Percentiles rank a stretch among this genome's conserved stretches.
Evolutionary conservation across 2,888 invertebrate genomes (phyloP).

Genomic region (Stegophylla sp.): DNA sequence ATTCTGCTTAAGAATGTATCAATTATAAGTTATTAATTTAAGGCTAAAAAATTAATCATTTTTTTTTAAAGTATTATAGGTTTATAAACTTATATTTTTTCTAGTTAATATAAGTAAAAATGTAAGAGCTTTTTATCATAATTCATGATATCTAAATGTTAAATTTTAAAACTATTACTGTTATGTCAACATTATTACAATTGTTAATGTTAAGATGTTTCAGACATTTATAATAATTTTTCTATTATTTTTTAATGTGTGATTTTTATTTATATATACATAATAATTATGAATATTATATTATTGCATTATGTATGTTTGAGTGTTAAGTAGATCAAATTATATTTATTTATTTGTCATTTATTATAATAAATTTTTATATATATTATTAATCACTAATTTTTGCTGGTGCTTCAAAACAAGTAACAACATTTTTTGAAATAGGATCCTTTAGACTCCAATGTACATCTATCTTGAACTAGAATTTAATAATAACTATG

Average conservation of each 20-base stretch:
- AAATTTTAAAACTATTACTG: background rate
- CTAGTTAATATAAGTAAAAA: background rate
- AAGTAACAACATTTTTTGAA: constrained; percentile 37
- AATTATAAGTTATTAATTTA: no score
- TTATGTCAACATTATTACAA: constrained; percentile 34
- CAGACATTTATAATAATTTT: constrained; percentile 20
- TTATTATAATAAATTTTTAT: constrained; percentile 17
- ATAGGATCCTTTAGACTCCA: constrained; percentile 48
- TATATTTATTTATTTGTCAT: constrained; percentile 46
- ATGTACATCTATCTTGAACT: constrained; percentile 49
- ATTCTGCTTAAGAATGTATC: no score
- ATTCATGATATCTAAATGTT: background rate
- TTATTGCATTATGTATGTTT: constrained; percentile 6
- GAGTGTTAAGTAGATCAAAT: constrained; percentile 50
- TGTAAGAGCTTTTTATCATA: constrained; percentile 12
- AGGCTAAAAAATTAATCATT: no score
- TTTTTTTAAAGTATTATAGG: no score
- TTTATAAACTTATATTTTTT: no score
- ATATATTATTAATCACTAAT: constrained; percentile 34
- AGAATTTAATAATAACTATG: background rate
- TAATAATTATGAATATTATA: constrained; percentile 37
- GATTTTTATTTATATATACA: constrained; percentile 31
- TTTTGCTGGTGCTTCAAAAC: constrained; percentile 56
- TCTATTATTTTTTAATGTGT: constrained; percentile 34
- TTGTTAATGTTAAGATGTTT: constrained; percentile 10